A percentile compares a stretch with the other conserved stretches of the same genome.
These are phyloP conservation scores for Cheumatopsyche charites DNA, from an alignment of 1,140 invertebrate genomes.

Conservation along the genomic window DNA sequence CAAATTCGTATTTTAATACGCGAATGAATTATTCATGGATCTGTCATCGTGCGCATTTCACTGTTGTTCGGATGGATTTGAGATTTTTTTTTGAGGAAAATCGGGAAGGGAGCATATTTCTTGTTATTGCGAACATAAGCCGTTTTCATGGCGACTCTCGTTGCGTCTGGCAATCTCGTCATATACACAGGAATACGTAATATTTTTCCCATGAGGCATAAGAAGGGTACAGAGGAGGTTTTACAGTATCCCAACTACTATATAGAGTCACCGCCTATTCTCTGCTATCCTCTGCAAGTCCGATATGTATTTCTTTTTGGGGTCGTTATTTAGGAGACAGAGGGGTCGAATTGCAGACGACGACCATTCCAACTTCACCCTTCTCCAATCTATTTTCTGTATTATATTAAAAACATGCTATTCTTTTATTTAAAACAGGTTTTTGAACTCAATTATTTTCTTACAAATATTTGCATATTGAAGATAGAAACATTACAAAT, in stretches of 20 bases:
- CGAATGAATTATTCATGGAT: no score
- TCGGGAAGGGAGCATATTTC: slow-evolving; percentile 5
- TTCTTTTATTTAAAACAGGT: no score
- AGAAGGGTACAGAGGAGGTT: not conserved
- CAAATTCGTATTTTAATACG: no score
- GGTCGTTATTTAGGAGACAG: slow-evolving; percentile 25
- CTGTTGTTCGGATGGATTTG: not conserved
- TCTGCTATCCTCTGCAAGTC: not conserved
- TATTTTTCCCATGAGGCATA: slow-evolving; percentile 19
- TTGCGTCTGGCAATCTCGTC: slow-evolving; percentile 3
- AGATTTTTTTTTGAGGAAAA: not conserved
- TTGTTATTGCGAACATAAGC: slow-evolving; percentile 13
- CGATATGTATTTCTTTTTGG: slow-evolving; percentile 16
- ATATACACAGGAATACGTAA: slow-evolving; percentile 3
- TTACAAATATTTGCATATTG: no score
- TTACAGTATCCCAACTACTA: slow-evolving; percentile 4
- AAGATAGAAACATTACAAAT: no score
- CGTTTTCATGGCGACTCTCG: not conserved
- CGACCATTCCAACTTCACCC: not conserved
- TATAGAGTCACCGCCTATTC: slow-evolving; percentile 4
- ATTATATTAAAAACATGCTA: slow-evolving; percentile 8
- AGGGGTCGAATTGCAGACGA: slow-evolving; percentile 13
- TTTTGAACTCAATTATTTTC: no score
- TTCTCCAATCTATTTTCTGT: slow-evolving; percentile 13
- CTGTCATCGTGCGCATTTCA: not conserved